Base-by-base conservation (phyloP, 1,140 invertebrate genomes). In the Phenacoccus solenopsis region DNA sequence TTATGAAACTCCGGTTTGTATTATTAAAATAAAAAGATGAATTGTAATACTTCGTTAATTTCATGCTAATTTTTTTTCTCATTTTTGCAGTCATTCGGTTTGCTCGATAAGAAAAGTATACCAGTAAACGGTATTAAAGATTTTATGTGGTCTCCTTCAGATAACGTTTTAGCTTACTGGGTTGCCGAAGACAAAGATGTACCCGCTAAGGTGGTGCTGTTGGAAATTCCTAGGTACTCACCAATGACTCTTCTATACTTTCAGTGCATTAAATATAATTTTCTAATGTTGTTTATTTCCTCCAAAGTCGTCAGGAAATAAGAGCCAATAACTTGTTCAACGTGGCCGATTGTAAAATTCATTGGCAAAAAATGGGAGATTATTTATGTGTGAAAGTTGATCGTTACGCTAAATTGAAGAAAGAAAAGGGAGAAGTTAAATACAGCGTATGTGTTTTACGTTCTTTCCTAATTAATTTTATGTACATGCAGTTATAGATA, bases 301-400 rank as follows among this genome's bases (percentile, higher is more conserved):
- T n/a, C n/a, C n/a, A n/a, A n/a, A 86, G 84, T 68, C 88, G 93
- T 56, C 88, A 86, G 72, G 96, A 98, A 83, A 87, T 90, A n/a
- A 87, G 96, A 75, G 91, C 94, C 67, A 97, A 98, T 76, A 98
- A 98, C 79, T 82, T 99, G 28, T 99, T 99, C 83, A 98, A 93
- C 75, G 97, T 99, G 0, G 93, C 95, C 10, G 95, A 98, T 75
- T 98, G 96, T 80, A 96, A 96, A 76, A 94, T 99, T 77, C 94
- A 96, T 78, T 99, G 98, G 98, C 97, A 99, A 80, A 98, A 98
- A 79, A 93, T 88, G 70, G 98, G 97, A 7, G 94, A 98, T 77
- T 98, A 96, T 79, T 82, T 98, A 16, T 98, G 96, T 77, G 96
- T 98, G 0, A 98, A 98, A 83, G 96, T 98, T 0, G 96, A 98